phyloP scores from a whole-genome alignment of 1,140 invertebrate species.

The Myzus persicae region DNA sequence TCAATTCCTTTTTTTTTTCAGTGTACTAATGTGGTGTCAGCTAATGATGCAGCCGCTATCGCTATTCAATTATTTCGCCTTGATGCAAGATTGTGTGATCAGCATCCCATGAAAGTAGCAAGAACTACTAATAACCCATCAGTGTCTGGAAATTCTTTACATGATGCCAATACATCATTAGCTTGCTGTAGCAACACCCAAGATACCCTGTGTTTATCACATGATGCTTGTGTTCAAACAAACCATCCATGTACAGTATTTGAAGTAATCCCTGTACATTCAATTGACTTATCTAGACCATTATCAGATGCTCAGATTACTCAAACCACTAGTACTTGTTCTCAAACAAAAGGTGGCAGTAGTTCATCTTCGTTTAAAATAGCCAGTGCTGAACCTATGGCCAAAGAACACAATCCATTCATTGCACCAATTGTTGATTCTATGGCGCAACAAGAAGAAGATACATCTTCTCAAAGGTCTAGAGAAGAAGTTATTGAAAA shows the following conservation, averaged over 20 bases:
- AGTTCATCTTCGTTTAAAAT: slow-evolving; percentile 11
- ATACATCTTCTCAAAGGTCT: neutral
- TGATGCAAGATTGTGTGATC: slow-evolving; percentile 83
- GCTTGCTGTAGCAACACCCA: slow-evolving; percentile 35
- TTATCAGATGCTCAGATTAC: slow-evolving; percentile 38
- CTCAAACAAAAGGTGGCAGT: neutral
- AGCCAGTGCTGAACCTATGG: neutral
- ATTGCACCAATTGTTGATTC: slow-evolving; percentile 19
- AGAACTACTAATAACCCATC: slow-evolving; percentile 65
- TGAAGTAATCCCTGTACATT: slow-evolving; percentile 39
- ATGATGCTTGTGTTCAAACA: slow-evolving; percentile 29
- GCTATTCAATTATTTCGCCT: slow-evolving; percentile 86
- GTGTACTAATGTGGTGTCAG: slow-evolving; percentile 76
- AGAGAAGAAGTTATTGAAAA: neutral
- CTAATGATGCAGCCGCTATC: slow-evolving; percentile 87
- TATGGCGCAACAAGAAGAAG: slow-evolving; percentile 12
- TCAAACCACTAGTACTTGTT: slow-evolving; percentile 23
- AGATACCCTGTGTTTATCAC: neutral
- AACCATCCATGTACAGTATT: slow-evolving; percentile 31
- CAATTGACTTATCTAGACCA: slow-evolving; percentile 36
- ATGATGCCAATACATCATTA: slow-evolving; percentile 42
- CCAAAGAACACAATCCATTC: slow-evolving; percentile 5
- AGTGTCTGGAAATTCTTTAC: slow-evolving; percentile 44
- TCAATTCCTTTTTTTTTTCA: slow-evolving; percentile 60
- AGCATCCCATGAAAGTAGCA: slow-evolving; percentile 76